Evolutionary conservation across 2,113 vertebrate genomes (phyloP), one percentile per base, ranked within the genome.

Genomic region (Synchiropus splendidus): DNA sequence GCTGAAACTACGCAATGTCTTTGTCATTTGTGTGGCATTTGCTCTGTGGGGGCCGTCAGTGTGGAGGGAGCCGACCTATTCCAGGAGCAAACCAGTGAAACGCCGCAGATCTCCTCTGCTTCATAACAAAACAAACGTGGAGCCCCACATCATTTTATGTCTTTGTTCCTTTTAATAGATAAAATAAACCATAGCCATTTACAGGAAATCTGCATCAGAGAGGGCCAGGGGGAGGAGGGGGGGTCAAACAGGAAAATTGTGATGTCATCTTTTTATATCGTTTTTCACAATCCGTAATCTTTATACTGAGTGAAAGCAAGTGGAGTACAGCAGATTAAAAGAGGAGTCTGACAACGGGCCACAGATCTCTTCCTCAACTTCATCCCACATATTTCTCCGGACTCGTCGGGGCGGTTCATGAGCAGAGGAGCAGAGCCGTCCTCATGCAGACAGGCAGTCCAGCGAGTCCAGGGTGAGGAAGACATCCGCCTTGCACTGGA

Each of bases 401-500:
- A 9, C 14, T 45, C 32, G n/a, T 5, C 32, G 42, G 8, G 14
- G n/a, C 21, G 30, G 5, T 12, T 16, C 13, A 6, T n/a, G 12
- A 15, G 12, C 41, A 27, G 40, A 4, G 9, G 40, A 9, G 21
- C 33, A 16, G 42, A 16, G 37, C 38, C 30, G 39, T 31, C 40
- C 51, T 88, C 61, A 87, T 5, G 72, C 54, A 8, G 18, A 51
- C 2, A 18, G 59, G 16, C 90, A 84, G 62, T 82, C 80, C 2
- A 48, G 2, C 1, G 85, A 75, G 36, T 80, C 80, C 49, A 85
- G 65, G 2, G 87, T 84, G 43, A 90, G 36, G 33, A 83, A 83
- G 34, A 87, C 70, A 0, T 86, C 83, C 0, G 79, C 90, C 39
- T 82, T 80, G 64, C 90, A 88, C 68, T 68, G 83, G 51, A 88